phyloP scores from a whole-genome alignment of 2,888 invertebrate genomes.

The Norana najaformis region DNA sequence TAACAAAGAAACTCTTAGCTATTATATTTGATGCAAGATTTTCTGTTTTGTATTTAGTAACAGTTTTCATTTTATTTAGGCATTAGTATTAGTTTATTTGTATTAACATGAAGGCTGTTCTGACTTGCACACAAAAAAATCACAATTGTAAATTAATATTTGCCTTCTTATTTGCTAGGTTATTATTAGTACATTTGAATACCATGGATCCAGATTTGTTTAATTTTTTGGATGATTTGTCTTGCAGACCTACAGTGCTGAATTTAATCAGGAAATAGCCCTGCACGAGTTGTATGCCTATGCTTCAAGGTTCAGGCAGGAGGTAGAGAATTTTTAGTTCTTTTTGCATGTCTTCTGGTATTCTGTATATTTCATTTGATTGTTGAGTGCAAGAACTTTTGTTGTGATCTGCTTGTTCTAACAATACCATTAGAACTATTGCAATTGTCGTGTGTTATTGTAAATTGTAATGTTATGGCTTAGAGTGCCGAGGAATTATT shows the following conservation, averaged over 20 bases:
- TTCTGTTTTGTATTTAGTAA: too few relatives aligned
- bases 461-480: neutral
- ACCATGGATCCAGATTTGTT: neutral
- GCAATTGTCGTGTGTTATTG: neutral
- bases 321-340: neutral
- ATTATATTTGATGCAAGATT: too few relatives aligned
- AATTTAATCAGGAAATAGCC: slow-evolving; percentile 91
- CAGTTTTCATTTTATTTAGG: too few relatives aligned
- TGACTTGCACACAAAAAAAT: too few relatives aligned
- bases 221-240: neutral
- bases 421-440: neutral
- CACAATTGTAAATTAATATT: neutral
- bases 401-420: neutral
- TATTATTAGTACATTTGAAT: neutral
- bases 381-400: neutral
- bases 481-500: neutral
- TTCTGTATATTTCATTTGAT: neutral
- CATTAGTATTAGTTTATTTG: too few relatives aligned
- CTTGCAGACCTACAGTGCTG: slow-evolving; percentile 72
- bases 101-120: too few relatives aligned
- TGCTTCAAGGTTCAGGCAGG: slow-evolving; percentile 83
- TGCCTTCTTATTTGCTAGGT: neutral
- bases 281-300: slow-evolving; percentile 95
- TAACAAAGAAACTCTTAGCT: too few relatives aligned
- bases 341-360: neutral